These are phyloP conservation scores for Trochalopteron elliotii DNA, from an alignment of 2,113 vertebrate species.

Conservation along the genomic window DNA sequence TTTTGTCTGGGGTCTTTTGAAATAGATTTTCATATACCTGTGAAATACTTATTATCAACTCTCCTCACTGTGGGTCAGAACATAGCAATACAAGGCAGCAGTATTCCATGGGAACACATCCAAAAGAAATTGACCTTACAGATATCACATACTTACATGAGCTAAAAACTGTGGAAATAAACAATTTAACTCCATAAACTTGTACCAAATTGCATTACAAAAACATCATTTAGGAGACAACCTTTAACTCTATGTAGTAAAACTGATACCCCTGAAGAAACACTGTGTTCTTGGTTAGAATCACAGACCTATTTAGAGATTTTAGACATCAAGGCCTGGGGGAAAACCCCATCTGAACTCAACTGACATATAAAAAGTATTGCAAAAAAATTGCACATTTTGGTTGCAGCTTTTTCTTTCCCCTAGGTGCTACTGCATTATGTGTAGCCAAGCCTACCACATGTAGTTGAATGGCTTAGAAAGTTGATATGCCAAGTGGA, in stretches of 20 bases:
- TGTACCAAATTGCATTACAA: neutral
- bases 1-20: neutral
- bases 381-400: neutral
- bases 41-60: neutral
- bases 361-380: neutral
- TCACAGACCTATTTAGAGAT: neutral
- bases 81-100: neutral
- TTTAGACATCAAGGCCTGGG: neutral
- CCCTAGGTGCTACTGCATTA: neutral
- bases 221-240: neutral
- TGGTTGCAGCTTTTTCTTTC: neutral
- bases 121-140: fast-evolving
- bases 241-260: neutral
- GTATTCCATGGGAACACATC: neutral
- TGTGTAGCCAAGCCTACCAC: fast-evolving
- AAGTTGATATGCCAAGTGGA: neutral
- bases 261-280: neutral
- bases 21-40: neutral
- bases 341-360: neutral
- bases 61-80: neutral
- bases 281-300: neutral
- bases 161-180: neutral
- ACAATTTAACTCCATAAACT: neutral
- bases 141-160: neutral
- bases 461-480: neutral